Base-by-base conservation (phyloP, 2,888 invertebrate species). In the Zonitis immaculata region DNA sequence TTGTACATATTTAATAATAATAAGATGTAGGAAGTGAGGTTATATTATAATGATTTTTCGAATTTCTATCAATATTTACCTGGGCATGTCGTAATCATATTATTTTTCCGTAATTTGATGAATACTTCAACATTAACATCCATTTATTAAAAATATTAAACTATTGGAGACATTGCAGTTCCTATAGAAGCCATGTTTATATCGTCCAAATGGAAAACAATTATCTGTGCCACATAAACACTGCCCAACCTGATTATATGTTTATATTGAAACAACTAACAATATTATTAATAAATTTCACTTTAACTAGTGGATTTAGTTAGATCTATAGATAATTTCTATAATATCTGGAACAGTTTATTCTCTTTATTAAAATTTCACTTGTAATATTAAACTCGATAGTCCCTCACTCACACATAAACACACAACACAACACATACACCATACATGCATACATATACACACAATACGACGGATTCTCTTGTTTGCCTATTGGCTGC, bases 181-280 rank as follows among this genome's bases (percentile, higher is more conserved):
- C 58, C 54, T 62, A 58, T 67, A 74, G 75, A 71, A 73, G 75
- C 75, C 75, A 75, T 74, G 73, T 74, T 75, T 74, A 73, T 69
- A 60, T 63, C 57, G 63, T 64, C 64, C 59, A 49, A 65, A 61
- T 64, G 60, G 64, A 68, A 68, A 69, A 61, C 61, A 63, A 61
- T 61, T 63, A 63, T 57, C 57, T 61, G 51, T 59, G 61, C 60
- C 63, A 63, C 63, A 63, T 63, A 57, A 57, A 59, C 59, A 57
- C 50, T 56, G 52, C 20, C 39, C 39, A 39, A 39, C 20, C 20
- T 39, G 39, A 39, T 39, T 39, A 11, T 20, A 9, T 2, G 16
- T 35, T 39, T 20, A 20, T 39, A 39, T 9, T 22, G n/a, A 20
- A 39, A 20, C 39, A 39, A 39, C 2, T 5, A 39, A 39, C n/a